Evolutionary conservation across 2,113 vertebrate species (phyloP).

Genomic region (Phycodurus eques): DNA sequence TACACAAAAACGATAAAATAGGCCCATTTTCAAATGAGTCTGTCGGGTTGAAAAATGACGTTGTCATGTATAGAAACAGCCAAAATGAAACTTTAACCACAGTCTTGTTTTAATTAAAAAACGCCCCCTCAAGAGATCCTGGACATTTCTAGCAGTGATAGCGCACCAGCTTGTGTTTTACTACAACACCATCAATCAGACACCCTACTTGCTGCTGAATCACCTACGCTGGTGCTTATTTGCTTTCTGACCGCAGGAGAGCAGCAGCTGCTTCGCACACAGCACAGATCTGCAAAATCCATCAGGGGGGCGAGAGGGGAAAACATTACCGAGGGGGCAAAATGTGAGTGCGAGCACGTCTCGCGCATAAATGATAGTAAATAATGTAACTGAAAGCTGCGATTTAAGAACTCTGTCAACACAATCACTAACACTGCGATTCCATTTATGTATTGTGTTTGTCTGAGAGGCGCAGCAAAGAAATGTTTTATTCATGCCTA

Average conservation of each 20-base stretch:
- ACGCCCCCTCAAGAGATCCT: background rate
- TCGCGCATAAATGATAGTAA: background rate
- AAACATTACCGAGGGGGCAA: background rate
- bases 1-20: background rate
- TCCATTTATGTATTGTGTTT: background rate
- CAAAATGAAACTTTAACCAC: background rate
- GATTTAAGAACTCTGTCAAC: background rate
- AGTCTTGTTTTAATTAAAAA: background rate
- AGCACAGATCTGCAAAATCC: constrained; percentile 28
- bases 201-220: constrained; percentile 13
- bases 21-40: background rate
- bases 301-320: background rate
- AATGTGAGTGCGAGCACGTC: constrained; percentile 2
- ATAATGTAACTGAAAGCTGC: background rate
- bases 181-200: constrained; percentile 9
- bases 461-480: background rate
- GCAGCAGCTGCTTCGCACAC: background rate
- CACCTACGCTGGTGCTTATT: constrained; percentile 9
- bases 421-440: background rate
- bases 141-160: constrained; percentile 5
- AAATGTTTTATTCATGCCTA: background rate
- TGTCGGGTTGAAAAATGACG: background rate
- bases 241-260: constrained; percentile 23
- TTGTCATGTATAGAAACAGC: background rate
- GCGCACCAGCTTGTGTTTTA: background rate